Percentiles rank a stretch among this genome's conserved stretches.
These are phyloP conservation scores for Prosapia bicincta DNA, from an alignment of 2,888 invertebrate genomes.

Conservation along the genomic window DNA sequence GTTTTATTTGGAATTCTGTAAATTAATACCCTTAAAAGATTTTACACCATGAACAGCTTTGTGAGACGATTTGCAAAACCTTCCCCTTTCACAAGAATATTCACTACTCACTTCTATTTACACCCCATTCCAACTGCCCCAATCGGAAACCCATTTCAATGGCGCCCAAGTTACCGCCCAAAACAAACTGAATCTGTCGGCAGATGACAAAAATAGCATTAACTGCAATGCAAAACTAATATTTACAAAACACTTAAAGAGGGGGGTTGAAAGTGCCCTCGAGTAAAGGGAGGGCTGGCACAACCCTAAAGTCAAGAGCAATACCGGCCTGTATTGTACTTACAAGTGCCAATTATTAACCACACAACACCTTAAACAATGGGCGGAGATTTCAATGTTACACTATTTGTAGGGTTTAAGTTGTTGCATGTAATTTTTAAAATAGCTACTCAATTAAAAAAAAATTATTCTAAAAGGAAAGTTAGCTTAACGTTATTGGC, in stretches of 20 bases:
- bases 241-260: not conserved
- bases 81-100: too few relatives aligned
- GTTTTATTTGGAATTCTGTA: too few relatives aligned
- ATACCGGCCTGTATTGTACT: not conserved
- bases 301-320: not conserved
- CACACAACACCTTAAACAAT: not conserved
- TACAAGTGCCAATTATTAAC: not conserved
- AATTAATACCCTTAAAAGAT: too few relatives aligned
- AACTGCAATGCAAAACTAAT: not conserved
- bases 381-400: too few relatives aligned
- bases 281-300: not conserved
- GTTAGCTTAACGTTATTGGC: too few relatives aligned
- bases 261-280: not conserved
- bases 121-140: not conserved
- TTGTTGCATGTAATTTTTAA: too few relatives aligned
- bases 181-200: not conserved
- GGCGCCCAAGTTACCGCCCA: not conserved
- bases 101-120: too few relatives aligned
- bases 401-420: too few relatives aligned
- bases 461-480: too few relatives aligned
- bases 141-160: not conserved
- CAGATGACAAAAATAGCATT: not conserved
- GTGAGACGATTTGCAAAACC: too few relatives aligned
- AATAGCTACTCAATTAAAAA: too few relatives aligned
- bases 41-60: too few relatives aligned